phyloP scores from a whole-genome alignment of 1,140 invertebrate genomes.

The Drosophila ambigua region DNA sequence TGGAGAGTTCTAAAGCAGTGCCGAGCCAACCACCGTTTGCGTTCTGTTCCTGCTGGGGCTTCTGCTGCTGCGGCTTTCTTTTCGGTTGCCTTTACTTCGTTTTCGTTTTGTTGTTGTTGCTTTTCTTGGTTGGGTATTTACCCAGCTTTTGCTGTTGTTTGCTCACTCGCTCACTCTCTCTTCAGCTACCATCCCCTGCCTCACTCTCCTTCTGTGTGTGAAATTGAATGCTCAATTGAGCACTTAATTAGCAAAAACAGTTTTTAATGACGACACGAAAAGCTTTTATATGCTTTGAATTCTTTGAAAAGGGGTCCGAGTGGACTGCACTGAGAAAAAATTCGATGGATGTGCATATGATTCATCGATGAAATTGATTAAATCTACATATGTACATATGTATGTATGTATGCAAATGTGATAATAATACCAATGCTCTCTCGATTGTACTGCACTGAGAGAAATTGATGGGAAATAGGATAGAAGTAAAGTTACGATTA shows the following conservation, averaged over 20 bases:
- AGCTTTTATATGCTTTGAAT: conserved; percentile 73
- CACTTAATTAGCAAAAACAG: conserved; percentile 83
- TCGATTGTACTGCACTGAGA: too few relatives aligned
- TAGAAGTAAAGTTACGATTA: too few relatives aligned
- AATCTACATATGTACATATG: too few relatives aligned
- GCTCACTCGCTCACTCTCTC: conserved; percentile 6
- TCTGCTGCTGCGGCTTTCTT: conserved; percentile 58
- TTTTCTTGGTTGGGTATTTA: conserved; percentile 60
- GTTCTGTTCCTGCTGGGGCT: conserved; percentile 55
- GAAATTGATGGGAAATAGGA: too few relatives aligned
- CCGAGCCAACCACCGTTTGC: conserved; percentile 12
- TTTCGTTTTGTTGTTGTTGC: conserved; percentile 40
- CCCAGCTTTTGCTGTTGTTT: conserved; percentile 61
- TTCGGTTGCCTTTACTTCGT: conserved; percentile 28
- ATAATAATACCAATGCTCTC: too few relatives aligned
- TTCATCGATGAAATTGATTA: too few relatives aligned
- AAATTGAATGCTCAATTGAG: conserved; percentile 83
- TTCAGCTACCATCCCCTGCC: not conserved
- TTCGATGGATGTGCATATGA: too few relatives aligned
- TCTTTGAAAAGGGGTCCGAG: conserved; percentile 35
- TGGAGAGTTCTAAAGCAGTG: conserved; percentile 28
- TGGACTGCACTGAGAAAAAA: conserved; percentile 50
- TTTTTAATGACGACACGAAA: conserved; percentile 83
- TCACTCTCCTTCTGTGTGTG: conserved; percentile 36
- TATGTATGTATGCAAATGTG: too few relatives aligned